Evolutionary conservation across 2,888 invertebrate species (phyloP).

Genomic region (Gibbula magus): DNA sequence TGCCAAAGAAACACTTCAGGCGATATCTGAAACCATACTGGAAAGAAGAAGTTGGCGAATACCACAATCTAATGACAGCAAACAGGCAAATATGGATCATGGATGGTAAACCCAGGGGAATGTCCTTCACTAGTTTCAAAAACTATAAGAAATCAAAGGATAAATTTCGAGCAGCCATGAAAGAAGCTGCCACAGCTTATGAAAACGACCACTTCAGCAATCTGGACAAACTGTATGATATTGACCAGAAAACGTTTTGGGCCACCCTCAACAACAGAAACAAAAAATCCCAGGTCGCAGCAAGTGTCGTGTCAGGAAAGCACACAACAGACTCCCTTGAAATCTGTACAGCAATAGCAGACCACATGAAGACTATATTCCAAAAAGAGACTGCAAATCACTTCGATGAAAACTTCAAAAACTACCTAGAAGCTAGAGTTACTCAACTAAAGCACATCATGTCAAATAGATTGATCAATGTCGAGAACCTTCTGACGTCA

Average conservation of each 20-base stretch:
- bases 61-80: not conserved
- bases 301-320: no score
- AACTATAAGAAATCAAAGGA: not conserved
- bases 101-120: not conserved
- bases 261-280: not conserved
- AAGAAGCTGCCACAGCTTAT: not conserved
- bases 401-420: no score
- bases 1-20: constrained; percentile 33
- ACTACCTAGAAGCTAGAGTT: no score
- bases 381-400: no score
- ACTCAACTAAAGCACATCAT: no score
- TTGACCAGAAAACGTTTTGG: not conserved
- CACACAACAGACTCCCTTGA: no score
- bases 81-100: not conserved
- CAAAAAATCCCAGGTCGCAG: not conserved
- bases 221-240: not conserved
- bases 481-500: no score
- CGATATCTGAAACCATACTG: not conserved
- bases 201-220: not conserved
- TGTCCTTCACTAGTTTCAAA: not conserved
- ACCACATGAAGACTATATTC: no score
- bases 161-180: not conserved
- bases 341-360: no score
- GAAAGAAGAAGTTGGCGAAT: not conserved
- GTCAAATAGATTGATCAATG: no score